Evolutionary conservation across 2,113 vertebrate genomes (phyloP), one percentile per base, ranked within the genome.

Genomic region (Patagioenas fasciata): DNA sequence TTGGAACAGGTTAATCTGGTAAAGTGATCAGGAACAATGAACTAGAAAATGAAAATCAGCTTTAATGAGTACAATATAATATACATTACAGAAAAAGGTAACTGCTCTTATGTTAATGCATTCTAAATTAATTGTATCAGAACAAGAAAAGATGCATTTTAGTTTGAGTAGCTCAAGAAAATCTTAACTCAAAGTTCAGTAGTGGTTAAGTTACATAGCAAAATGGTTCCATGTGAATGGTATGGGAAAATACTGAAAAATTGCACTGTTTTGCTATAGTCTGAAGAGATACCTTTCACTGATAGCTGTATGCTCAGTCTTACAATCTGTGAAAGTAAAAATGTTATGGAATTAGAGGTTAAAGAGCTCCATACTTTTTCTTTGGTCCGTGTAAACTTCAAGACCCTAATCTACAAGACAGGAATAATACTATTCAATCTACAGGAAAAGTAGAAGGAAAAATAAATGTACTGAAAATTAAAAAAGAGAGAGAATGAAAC

Each of bases 31-130:
- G 72, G 60, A 89, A 80, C 57, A 90, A 69, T 60, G 34, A 89
- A 71, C 26, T 89, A 79, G 66, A 92, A 95, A 92, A 92, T 81
- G 34, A 81, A 95, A 89, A 91, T 85, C 44, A 82, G 29, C 47
- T 23, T 91, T 89, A 79, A 82, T 54, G 66, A 85, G 24, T 65
- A 58, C 44, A 60, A 47, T 61, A 34, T n/a, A 71, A 90, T 78
- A 62, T n/a, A 48, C 65, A 25, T 70, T 83, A 73, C 18, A 61
- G 53, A 74, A 82, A 81, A 90, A 60, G 13, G 34, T 80, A 80
- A 54, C 21, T 54, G 31, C 11, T 70, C 11, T 48, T n/a, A 88
- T 61, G 28, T 36, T 80, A 82, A 80, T 80, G 17, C 6, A 24
- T 87, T 71, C 53, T 66, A 84, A 86, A 92, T 90, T 93, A 92